Evolutionary conservation across 2,797 vertebrate genomes (phyloP).

Genomic region (Lepus oiostolus): DNA sequence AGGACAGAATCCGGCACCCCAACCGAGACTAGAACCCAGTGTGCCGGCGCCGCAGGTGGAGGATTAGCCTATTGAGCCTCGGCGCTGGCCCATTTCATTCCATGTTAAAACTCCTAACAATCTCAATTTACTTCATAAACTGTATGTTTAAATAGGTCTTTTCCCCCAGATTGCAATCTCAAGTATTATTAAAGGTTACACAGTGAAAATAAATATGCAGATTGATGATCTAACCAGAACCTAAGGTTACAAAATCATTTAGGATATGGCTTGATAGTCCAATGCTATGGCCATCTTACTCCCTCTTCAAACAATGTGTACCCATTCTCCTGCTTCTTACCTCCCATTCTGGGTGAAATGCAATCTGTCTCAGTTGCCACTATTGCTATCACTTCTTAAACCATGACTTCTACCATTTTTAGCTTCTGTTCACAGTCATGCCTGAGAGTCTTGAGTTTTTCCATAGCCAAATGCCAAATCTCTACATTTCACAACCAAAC

Average conservation of each 20-base stretch:
- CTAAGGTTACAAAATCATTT: neutral
- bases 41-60: no score
- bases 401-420: neutral
- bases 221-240: neutral
- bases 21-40: no score
- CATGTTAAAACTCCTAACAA: conserved; percentile 34
- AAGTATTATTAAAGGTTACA: neutral
- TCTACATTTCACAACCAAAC: neutral
- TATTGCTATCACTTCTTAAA: neutral
- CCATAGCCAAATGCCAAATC: neutral
- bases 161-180: neutral
- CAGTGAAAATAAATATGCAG: neutral
- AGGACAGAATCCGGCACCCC: no score
- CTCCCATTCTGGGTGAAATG: neutral
- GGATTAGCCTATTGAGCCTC: no score
- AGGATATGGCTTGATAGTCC: fast-evolving
- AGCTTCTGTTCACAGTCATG: neutral
- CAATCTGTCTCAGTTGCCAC: neutral
- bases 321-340: neutral
- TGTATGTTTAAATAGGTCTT: neutral
- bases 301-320: neutral
- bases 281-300: neutral
- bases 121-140: neutral
- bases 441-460: neutral
- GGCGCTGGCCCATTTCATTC: neutral